Percentiles rank a stretch among this genome's conserved stretches.
phyloP scores from a whole-genome alignment of 92 coral and sea anemone genomes.

The Parazoanthus darwini region DNA sequence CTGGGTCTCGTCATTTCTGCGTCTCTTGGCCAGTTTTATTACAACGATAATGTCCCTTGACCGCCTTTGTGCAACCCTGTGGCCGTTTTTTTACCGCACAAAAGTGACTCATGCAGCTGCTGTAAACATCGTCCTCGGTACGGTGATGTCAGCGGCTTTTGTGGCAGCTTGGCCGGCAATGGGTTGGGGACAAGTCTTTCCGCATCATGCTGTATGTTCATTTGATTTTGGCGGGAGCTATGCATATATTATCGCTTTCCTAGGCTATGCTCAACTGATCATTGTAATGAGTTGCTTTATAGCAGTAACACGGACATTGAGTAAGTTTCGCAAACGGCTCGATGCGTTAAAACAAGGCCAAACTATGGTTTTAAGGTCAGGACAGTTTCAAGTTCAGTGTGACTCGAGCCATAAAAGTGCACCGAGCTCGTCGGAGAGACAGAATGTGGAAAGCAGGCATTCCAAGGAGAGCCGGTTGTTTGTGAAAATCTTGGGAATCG shows the following conservation, averaged over 20 bases:
- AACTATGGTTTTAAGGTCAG: slow-evolving; percentile 46
- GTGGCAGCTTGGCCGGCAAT: slow-evolving; percentile 56
- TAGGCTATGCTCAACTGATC: slow-evolving; percentile 52
- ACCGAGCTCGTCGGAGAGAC: not conserved
- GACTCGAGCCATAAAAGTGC: not conserved
- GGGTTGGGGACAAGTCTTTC: slow-evolving; percentile 61
- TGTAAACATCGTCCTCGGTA: slow-evolving; percentile 13
- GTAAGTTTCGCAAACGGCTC: slow-evolving; percentile 32
- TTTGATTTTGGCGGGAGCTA: slow-evolving; percentile 60
- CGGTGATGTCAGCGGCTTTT: slow-evolving; percentile 51
- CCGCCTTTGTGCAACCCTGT: slow-evolving; percentile 37
- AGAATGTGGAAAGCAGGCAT: slow-evolving; percentile 14
- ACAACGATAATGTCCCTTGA: slow-evolving; percentile 55
- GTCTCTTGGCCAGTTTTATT: slow-evolving; percentile 54
- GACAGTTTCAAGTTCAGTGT: slow-evolving; percentile 33
- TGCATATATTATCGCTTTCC: slow-evolving; percentile 47
- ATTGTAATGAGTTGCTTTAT: slow-evolving; percentile 52
- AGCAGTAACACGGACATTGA: slow-evolving; percentile 50
- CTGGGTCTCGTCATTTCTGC: slow-evolving; percentile 58
- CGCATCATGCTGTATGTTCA: slow-evolving; percentile 51
- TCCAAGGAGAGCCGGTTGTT: slow-evolving; percentile 59
- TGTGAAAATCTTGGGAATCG: slow-evolving; percentile 52
- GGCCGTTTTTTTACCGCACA: slow-evolving; percentile 56
- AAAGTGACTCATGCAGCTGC: slow-evolving; percentile 42
- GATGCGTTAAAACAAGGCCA: slow-evolving; percentile 38